Conservation (phyloP, 1,140 invertebrate genomes). For the Diabrotica virgifera region DNA sequence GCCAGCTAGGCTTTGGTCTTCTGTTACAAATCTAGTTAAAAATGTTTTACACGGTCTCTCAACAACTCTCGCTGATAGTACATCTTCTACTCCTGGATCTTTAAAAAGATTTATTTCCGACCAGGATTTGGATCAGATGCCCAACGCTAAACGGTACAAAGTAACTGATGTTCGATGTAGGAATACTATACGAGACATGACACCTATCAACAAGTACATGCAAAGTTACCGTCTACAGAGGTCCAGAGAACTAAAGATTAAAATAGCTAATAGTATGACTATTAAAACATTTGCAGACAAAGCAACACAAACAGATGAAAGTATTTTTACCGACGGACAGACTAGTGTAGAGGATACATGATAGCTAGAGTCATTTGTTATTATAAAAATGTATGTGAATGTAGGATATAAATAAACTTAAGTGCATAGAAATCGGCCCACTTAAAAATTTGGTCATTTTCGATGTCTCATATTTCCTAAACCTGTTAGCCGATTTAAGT, state of each 20-base stretch:
- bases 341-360: too few relatives aligned
- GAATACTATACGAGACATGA: conserved; percentile 26
- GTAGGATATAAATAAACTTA: too few relatives aligned
- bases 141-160: conserved; percentile 35
- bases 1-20: conserved; percentile 27
- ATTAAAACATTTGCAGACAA: conserved; percentile 27
- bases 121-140: conserved; percentile 16
- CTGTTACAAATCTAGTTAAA: conserved; percentile 32
- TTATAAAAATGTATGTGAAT: too few relatives aligned
- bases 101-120: conserved; percentile 25
- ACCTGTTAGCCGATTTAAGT: too few relatives aligned
- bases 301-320: conserved; percentile 36
- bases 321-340: background rate
- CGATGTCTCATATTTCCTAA: too few relatives aligned
- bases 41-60: conserved; percentile 23
- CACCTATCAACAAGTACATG: conserved; percentile 7
- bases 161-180: conserved; percentile 36
- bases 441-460: too few relatives aligned
- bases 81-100: conserved; percentile 6
- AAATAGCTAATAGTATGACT: background rate
- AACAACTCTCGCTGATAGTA: conserved; percentile 5
- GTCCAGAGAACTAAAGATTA: background rate
- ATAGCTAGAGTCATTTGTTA: too few relatives aligned
- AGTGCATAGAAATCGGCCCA: too few relatives aligned
- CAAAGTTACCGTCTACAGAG: background rate